Evolutionary conservation across 2,888 invertebrate genomes (phyloP), one percentile per base, ranked within the genome.

Genomic region (Gibbula magus): DNA sequence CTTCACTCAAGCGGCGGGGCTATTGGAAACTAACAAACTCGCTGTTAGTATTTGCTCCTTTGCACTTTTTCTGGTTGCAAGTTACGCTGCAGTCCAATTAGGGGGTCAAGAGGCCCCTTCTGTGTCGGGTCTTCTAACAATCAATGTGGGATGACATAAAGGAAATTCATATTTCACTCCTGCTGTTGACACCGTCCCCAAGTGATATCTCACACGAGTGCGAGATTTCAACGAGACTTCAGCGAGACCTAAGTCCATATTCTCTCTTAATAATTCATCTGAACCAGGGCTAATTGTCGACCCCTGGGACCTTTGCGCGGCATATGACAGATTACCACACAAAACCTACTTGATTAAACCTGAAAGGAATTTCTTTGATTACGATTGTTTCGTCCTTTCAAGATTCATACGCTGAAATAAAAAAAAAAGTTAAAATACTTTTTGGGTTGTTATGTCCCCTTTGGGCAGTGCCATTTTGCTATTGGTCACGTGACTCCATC

Each of bases 1-100:
- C 70, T 20, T 39, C 32, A 32, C 70, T 39, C 35, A 35, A 35
- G 35, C 70, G 35, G 32, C 32, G 70, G 35, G 18, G 35, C 35
- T 70, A 70, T 70, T 70, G 70, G 70, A 70, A 70, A 70, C 70
- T 70, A 70, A 70, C 70, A 70, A 70, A 70, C 70, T 70, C 5
- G 70, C 29, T 70, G 70, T 70, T 70, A 18, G 70, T 35, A 70
- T 70, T 35, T 70, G 70, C 29, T 70, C 39, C 13, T 39, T 18
- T 39, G 70, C 32, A 70, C 35, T 70, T 67, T 67, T 70, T 70
- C 70, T 70, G n/a, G 20, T 35, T 18, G 70, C 70, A 20, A 10
- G 39, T 32, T 20, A 20, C 35, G 35, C 8, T 39, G 32, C 39
- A 20, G 35, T 70, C 32, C 39, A 70, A 70, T 70, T 70, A 70